Conservation (phyloP, 30 jellyfish, hydroid and myxozoan genomes). For the Turritopsis rubra region DNA sequence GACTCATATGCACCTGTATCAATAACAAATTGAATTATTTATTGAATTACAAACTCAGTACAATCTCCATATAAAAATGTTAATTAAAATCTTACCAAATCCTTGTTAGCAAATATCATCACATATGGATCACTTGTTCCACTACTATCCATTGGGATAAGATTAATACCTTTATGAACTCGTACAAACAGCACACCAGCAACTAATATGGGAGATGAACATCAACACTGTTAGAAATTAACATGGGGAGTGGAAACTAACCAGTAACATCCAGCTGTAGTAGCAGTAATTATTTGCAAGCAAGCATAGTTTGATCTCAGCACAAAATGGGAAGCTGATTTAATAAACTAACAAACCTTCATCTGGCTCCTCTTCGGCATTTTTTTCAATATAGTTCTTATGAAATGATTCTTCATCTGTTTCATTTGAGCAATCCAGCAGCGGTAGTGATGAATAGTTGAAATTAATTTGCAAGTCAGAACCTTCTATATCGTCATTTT, state of each 20-base stretch:
- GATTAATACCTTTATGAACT: constrained; percentile 68
- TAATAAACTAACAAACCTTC: constrained; percentile 44
- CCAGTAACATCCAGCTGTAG: too few species aligned
- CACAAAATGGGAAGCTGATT: background rate
- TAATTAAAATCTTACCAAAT: constrained; percentile 48
- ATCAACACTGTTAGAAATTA: too few species aligned
- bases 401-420: constrained; percentile 64
- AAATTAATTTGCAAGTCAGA: constrained; percentile 60
- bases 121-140: constrained; percentile 97
- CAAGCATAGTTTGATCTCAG: too few species aligned
- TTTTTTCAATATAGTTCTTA: constrained; percentile 45
- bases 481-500: constrained; percentile 69
- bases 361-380: constrained; percentile 48
- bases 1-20: constrained; percentile 64
- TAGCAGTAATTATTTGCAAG: too few species aligned
- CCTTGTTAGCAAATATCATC: constrained; percentile 85
- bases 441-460: constrained; percentile 69
- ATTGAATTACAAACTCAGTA: background rate
- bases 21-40: background rate
- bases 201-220: constrained; percentile 30
- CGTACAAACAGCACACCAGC: constrained; percentile 96
- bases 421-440: constrained; percentile 66
- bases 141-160: constrained; percentile 97
- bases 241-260: too few species aligned
- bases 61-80: background rate